These are phyloP conservation scores for Achlya flavicornis DNA, from an alignment of 2,888 invertebrate species.

Conservation along the genomic window DNA sequence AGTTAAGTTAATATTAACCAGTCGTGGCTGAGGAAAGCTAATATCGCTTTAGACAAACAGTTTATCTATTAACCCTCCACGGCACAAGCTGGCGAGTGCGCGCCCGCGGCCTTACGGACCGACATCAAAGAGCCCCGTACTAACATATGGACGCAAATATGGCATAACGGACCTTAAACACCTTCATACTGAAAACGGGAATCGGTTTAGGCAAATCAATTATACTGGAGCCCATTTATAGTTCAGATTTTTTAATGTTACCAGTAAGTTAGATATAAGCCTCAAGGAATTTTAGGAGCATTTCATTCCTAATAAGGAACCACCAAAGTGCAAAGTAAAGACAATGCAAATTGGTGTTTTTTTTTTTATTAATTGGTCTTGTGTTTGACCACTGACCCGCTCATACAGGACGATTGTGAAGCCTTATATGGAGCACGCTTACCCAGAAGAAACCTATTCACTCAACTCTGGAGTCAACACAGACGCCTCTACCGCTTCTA, in stretches of 20 bases:
- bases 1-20: slow-evolving; percentile 3
- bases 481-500: too few relatives aligned
- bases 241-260: neutral
- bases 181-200: slow-evolving; percentile 26
- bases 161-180: slow-evolving; percentile 31
- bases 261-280: too few relatives aligned
- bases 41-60: slow-evolving; percentile 67
- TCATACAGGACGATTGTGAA: too few relatives aligned
- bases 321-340: too few relatives aligned
- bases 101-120: slow-evolving; percentile 51
- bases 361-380: too few relatives aligned
- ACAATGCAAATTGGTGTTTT: too few relatives aligned
- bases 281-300: neutral
- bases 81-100: slow-evolving; percentile 37
- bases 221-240: neutral
- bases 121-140: slow-evolving; percentile 59
- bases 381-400: too few relatives aligned
- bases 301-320: too few relatives aligned
- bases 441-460: too few relatives aligned
- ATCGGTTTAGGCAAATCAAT: slow-evolving; percentile 11
- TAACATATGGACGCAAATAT: slow-evolving; percentile 41
- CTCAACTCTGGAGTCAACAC: too few relatives aligned
- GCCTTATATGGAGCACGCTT: too few relatives aligned
- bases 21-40: slow-evolving; percentile 48
- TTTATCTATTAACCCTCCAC: slow-evolving; percentile 49